Evolutionary conservation across 2,113 vertebrate species (phyloP).

Genomic region (Empidonax alnorum): DNA sequence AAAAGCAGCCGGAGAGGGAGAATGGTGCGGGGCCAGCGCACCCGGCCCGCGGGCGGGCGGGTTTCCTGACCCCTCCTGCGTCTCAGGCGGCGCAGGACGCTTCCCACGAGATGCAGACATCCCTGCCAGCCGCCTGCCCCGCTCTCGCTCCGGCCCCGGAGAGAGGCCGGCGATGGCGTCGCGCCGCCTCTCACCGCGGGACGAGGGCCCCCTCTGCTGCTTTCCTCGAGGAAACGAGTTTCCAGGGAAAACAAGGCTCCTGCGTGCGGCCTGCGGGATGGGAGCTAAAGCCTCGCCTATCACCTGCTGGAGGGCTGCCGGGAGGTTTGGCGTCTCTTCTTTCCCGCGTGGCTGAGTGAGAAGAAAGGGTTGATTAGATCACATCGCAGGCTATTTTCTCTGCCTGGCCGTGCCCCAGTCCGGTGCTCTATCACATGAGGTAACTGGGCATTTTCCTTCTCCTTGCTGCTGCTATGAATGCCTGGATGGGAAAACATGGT

Average conservation of each 20-base stretch:
- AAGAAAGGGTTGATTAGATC: not conserved
- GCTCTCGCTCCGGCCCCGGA: not conserved
- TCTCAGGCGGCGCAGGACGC: accelerated
- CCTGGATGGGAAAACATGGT: accelerated
- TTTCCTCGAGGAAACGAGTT: not conserved
- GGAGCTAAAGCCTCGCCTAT: accelerated
- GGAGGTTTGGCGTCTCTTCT: no score
- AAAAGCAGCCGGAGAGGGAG: accelerated
- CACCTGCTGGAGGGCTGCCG: accelerated
- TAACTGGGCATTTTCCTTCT: not conserved
- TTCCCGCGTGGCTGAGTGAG: not conserved
- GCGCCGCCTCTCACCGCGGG: not conserved
- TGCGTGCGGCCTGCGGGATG: accelerated
- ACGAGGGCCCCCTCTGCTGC: slow-evolving; percentile 61
- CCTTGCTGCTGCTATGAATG: not conserved
- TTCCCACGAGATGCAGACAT: accelerated
- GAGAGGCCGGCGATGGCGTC: no score
- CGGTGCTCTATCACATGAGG: accelerated
- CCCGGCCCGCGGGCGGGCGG: not conserved
- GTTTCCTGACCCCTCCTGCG: not conserved
- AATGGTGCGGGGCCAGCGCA: accelerated
- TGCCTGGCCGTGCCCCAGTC: not conserved
- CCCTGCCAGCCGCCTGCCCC: accelerated
- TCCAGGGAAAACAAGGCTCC: not conserved
- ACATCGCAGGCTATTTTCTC: not conserved